Percentiles rank a stretch among this genome's conserved stretches.
Evolutionary conservation across 2,888 invertebrate species (phyloP).

Genomic region (Hirtodrosophila histrioides): DNA sequence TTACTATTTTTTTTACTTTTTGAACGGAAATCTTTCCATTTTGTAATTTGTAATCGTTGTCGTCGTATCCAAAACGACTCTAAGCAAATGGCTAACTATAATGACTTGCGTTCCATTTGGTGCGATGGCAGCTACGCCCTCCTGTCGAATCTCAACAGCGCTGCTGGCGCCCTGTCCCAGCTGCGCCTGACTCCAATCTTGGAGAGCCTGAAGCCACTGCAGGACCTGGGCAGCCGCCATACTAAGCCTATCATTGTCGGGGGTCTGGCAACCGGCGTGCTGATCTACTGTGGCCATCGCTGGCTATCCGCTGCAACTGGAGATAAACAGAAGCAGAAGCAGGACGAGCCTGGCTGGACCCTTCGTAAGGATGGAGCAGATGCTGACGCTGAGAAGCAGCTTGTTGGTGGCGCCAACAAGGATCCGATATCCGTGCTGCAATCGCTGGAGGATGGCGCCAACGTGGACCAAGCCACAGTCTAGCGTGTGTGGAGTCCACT

Average conservation of each 20-base stretch:
- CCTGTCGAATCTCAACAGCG: neutral
- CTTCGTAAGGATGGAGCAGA: neutral
- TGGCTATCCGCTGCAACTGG: constrained; percentile 11
- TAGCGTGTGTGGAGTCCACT: too few relatives aligned
- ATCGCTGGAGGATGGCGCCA: too few relatives aligned
- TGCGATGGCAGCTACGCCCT: neutral
- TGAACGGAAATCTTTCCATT: too few relatives aligned
- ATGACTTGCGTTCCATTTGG: constrained; percentile 1
- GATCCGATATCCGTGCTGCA: neutral
- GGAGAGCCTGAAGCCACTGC: constrained; percentile 15
- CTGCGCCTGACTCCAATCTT: constrained; percentile 10
- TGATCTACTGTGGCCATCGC: constrained; percentile 36
- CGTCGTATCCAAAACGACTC: too few relatives aligned
- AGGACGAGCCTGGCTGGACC: neutral
- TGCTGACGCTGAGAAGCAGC: too few relatives aligned
- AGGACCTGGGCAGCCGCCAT: constrained; percentile 13
- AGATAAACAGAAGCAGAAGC: neutral
- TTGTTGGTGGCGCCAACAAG: neutral
- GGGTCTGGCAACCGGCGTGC: constrained; percentile 24
- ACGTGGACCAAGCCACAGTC: too few relatives aligned
- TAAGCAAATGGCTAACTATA: neutral
- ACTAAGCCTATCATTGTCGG: constrained; percentile 24
- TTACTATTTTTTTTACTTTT: too few relatives aligned
- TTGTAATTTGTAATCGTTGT: too few relatives aligned
- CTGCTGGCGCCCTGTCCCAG: constrained; percentile 10